phyloP scores from a whole-genome alignment of 2,888 invertebrate species.

The Didymodactylos carnosus region DNA sequence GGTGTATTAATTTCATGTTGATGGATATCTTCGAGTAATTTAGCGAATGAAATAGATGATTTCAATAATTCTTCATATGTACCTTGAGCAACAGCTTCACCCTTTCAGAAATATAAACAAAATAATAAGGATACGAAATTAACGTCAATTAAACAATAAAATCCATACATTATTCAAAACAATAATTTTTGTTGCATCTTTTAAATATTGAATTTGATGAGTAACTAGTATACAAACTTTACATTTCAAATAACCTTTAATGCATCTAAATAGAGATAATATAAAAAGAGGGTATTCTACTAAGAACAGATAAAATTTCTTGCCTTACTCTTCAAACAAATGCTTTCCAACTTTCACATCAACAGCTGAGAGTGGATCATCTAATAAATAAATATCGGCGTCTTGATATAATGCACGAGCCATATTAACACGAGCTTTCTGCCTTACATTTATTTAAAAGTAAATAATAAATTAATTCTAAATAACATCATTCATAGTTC shows the following conservation, averaged over 20 bases:
- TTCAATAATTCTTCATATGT: neutral
- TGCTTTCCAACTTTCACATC: constrained; percentile 72
- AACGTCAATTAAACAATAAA: no score
- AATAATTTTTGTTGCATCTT: constrained; percentile 32
- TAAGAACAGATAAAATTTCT: neutral
- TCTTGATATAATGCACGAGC: constrained; percentile 38
- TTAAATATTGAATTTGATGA: constrained; percentile 57
- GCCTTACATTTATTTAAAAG: no score
- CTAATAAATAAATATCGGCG: constrained; percentile 44
- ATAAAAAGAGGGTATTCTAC: no score
- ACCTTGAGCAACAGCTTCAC: no score
- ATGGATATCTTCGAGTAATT: neutral
- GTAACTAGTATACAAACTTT: constrained; percentile 57
- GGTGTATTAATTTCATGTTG: neutral
- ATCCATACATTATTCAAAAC: constrained; percentile 26
- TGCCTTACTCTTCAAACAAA: constrained; percentile 52
- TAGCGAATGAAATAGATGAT: neutral
- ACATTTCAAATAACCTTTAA: constrained; percentile 45
- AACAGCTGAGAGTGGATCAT: constrained; percentile 54
- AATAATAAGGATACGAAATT: no score
- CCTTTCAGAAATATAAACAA: no score
- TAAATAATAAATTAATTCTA: neutral
- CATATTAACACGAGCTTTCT: constrained; percentile 55
- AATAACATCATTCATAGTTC: neutral
- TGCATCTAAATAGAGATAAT: constrained; percentile 40